These are phyloP conservation scores for Theodoxus fluviatilis DNA, from an alignment of 2,888 invertebrate species.

Conservation along the genomic window DNA sequence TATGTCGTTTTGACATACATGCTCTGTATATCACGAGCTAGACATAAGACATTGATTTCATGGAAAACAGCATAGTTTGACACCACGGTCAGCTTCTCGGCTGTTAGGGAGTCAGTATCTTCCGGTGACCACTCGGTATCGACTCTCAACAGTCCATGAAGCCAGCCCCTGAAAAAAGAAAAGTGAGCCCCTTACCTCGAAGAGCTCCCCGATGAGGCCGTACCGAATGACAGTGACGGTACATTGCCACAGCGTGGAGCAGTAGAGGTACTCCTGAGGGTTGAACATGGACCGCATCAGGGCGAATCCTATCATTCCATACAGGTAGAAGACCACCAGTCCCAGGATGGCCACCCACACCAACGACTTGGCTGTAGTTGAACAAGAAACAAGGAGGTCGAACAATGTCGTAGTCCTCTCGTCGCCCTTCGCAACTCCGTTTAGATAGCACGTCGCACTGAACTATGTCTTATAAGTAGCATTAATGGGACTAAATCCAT, in stretches of 20 bases:
- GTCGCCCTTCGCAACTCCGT: no score
- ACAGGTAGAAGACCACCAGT: conserved; percentile 65
- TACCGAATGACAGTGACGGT: conserved; percentile 64
- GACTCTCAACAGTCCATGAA: no score
- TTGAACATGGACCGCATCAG: conserved; percentile 62
- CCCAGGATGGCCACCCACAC: conserved; percentile 65
- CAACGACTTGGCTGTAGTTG: conserved; percentile 57
- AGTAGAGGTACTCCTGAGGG: conserved; percentile 59
- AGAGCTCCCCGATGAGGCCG: conserved; percentile 64
- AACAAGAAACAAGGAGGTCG: not conserved
- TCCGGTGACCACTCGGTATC: no score
- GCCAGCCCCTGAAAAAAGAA: not conserved
- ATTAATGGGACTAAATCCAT: no score
- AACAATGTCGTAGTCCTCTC: not conserved
- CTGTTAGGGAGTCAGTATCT: no score
- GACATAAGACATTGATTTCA: no score
- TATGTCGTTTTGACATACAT: no score
- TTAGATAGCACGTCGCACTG: no score
- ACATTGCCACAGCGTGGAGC: conserved; percentile 63
- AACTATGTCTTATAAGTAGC: no score
- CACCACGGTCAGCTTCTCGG: no score
- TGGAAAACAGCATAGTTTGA: no score
- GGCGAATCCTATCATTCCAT: conserved; percentile 64
- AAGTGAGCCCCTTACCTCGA: conserved; percentile 53
- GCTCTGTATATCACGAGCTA: no score